Base-by-base conservation (phyloP, 53 echinoderm and acorn worm species). In the Antedon mediterranea region DNA sequence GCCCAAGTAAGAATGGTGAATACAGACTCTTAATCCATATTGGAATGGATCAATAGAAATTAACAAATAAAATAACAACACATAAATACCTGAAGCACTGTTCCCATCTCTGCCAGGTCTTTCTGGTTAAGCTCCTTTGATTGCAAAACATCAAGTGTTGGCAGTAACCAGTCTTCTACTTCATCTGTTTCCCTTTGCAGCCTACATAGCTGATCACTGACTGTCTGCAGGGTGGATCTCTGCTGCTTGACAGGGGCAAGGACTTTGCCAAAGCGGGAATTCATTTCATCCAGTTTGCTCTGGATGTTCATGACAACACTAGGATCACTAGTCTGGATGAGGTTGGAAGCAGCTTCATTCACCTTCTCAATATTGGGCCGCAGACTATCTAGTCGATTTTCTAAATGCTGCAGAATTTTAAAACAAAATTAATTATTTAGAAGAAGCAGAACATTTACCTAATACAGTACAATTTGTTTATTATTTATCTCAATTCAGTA, bases 161-260 rank as follows among this genome's bases (percentile, higher is more conserved):
- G 98, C 28, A 98, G 84, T 29, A 98, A 79, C 98, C 98, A 98
- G 76, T 98, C 98, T 77, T 98, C 98, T 34, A 98, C 84, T 30
- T 44, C 80, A 34, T 98, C 90, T 29, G 93, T 89, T 75, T 98
- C 98, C 29, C 90, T 93, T 79, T 89, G 87, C 28, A 98, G 76
- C 15, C 88, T 80, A 27, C 84, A 77, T 33, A 98, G 81, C 74
- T 84, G 43, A 84, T 98, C 93, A 23, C 77, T 87, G 72, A 98
- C 78, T 31, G 76, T 75, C 87, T 92, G 98, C 15, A 92, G 79
- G 80, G 86, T 86, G 32, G 85, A 84, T 32, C 90, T 82, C 81
- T 88, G 82, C 13, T 93, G 87, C 26, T 82, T 78, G 72, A 86
- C 83, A 5, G 98, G 92, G 28, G 79, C 86, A 7, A 78, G 71